Evolutionary conservation across 1,140 invertebrate species (phyloP).

Genomic region (Tetramorium alpestre): DNA sequence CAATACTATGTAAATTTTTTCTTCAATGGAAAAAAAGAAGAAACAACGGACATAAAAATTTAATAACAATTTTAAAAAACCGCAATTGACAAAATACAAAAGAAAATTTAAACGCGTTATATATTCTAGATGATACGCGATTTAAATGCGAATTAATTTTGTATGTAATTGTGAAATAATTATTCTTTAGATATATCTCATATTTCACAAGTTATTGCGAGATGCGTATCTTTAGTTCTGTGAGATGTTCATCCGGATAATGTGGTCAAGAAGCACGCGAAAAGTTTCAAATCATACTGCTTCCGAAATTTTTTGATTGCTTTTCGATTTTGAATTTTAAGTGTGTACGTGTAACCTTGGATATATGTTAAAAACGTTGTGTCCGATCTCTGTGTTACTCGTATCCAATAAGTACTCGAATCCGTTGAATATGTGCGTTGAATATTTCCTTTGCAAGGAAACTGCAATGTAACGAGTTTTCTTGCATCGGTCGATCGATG

Average conservation of each 20-base stretch:
- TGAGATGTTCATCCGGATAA: constrained; percentile 17
- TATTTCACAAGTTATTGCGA: background rate
- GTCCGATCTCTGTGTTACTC: constrained; percentile 62
- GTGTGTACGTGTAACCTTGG: constrained; percentile 36
- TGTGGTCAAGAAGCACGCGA: background rate
- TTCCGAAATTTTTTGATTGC: constrained; percentile 24
- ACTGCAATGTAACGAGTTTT: constrained; percentile 17
- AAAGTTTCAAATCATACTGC: background rate
- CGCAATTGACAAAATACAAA: background rate
- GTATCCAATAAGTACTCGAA: constrained; percentile 59
- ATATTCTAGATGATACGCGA: constrained; percentile 9
- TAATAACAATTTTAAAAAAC: constrained; percentile 16
- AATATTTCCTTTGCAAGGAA: constrained; percentile 45
- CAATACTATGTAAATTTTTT: constrained; percentile 33
- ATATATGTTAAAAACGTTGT: constrained; percentile 6
- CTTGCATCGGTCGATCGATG: constrained; percentile 43
- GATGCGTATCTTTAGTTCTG: constrained; percentile 18
- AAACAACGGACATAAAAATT: background rate
- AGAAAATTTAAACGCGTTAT: background rate
- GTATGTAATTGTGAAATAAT: constrained; percentile 20
- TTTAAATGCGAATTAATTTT: constrained; percentile 39
- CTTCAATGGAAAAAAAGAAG: background rate
- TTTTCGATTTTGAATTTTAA: constrained; percentile 19
- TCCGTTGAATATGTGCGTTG: constrained; percentile 64
- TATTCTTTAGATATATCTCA: constrained; percentile 13